Percentiles rank a stretch among this genome's conserved stretches.
These are phyloP conservation scores for Lytechinus pictus DNA, from an alignment of 35 echinoderm and acorn worm genomes.

Conservation along the genomic window DNA sequence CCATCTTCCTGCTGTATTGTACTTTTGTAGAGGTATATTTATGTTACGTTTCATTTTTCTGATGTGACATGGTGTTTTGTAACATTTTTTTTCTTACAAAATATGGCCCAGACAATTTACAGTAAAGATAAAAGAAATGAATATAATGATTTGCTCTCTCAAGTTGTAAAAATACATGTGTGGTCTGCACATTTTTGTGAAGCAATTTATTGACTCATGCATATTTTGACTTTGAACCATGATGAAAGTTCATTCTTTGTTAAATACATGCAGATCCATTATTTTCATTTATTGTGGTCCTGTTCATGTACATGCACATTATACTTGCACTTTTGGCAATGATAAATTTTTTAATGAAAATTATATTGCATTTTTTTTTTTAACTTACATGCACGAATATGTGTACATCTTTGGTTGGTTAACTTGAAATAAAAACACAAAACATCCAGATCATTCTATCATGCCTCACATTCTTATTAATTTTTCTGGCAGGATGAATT, in stretches of 20 bases:
- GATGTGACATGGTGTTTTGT: too few relatives aligned
- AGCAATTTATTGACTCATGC: not conserved
- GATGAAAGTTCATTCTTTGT: not conserved
- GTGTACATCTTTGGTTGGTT: not conserved
- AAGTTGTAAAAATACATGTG: not conserved
- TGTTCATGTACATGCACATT: too few relatives aligned
- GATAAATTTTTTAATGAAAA: not conserved
- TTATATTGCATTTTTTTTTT: not conserved
- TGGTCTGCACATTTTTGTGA: not conserved
- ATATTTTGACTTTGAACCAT: not conserved
- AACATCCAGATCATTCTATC: too few relatives aligned
- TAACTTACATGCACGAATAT: not conserved
- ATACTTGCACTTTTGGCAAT: not conserved
- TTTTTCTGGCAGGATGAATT: not conserved
- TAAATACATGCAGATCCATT: not conserved
- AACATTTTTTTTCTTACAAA: too few relatives aligned
- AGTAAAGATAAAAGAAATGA: too few relatives aligned
- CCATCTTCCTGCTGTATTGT: too few relatives aligned
- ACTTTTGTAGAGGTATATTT: too few relatives aligned
- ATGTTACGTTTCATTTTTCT: too few relatives aligned
- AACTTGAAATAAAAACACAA: not conserved
- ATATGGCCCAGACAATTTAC: too few relatives aligned
- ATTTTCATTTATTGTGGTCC: too few relatives aligned
- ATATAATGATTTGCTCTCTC: too few relatives aligned
- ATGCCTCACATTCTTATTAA: not conserved